Percentiles rank a stretch among this genome's conserved stretches.
phyloP scores from a whole-genome alignment of 2,888 invertebrate genomes.

The Yponomeuta plumbellus region DNA sequence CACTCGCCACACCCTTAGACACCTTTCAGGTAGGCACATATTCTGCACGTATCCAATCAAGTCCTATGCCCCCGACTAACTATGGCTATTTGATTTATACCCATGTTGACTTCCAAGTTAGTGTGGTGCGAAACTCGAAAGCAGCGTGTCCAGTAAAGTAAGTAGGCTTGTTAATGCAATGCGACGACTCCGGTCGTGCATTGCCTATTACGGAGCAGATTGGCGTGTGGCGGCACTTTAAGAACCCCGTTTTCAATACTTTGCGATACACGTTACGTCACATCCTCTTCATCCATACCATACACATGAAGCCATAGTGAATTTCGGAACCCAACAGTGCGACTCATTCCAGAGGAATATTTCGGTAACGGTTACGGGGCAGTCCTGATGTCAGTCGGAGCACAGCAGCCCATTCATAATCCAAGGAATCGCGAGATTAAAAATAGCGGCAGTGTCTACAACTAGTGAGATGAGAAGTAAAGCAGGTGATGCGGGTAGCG shows the following conservation, averaged over 20 bases:
- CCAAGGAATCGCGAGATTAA: slow-evolving; percentile 40
- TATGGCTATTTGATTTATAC: slow-evolving; percentile 27
- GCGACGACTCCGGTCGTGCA: slow-evolving; percentile 47
- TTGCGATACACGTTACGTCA: slow-evolving; percentile 49
- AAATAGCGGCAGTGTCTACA: slow-evolving; percentile 48
- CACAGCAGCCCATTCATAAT: slow-evolving; percentile 55
- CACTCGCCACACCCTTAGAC: slow-evolving; percentile 12
- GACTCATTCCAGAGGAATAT: background rate
- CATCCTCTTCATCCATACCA: slow-evolving; percentile 22
- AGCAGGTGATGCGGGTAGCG: slow-evolving; percentile 55
- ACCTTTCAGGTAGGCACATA: slow-evolving; percentile 8
- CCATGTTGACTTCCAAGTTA: slow-evolving; percentile 22
- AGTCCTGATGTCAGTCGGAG: slow-evolving; percentile 39
- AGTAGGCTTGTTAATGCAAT: slow-evolving; percentile 47
- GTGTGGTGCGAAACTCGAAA: slow-evolving; percentile 44
- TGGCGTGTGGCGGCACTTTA: slow-evolving; percentile 42
- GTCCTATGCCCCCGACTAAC: slow-evolving; percentile 8
- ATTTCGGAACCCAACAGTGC: slow-evolving; percentile 2
- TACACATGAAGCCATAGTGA: background rate
- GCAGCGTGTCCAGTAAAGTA: slow-evolving; percentile 35
- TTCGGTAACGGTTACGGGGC: slow-evolving; percentile 6
- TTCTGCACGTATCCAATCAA: slow-evolving; percentile 16
- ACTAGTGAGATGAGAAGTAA: slow-evolving; percentile 64
- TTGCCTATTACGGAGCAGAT: slow-evolving; percentile 53
- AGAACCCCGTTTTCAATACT: slow-evolving; percentile 42